Evolutionary conservation across 2,888 invertebrate species (phyloP).

Genomic region (Patella ulyssiponensis): DNA sequence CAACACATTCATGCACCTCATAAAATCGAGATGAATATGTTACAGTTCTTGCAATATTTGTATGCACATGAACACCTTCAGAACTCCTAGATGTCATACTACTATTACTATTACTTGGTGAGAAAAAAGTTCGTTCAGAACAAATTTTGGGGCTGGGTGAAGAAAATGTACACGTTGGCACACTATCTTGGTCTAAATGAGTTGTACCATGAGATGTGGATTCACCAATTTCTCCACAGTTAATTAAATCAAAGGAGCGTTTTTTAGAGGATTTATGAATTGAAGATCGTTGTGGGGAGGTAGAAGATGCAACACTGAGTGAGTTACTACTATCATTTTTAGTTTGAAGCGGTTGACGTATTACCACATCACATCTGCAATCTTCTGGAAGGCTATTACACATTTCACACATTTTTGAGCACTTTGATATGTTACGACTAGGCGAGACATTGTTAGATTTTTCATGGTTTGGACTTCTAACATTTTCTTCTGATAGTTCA

Average conservation of each 20-base stretch:
- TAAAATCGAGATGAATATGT: conserved; percentile 69
- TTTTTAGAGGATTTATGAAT: neutral
- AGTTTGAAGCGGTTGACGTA: neutral
- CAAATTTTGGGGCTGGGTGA: conserved; percentile 31
- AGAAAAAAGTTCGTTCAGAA: conserved; percentile 62
- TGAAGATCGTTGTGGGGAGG: neutral
- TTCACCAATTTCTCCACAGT: neutral
- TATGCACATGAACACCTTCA: conserved; percentile 67
- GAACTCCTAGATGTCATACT: conserved; percentile 53
- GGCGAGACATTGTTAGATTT: neutral
- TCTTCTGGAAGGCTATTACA: conserved; percentile 15
- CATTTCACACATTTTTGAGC: conserved; percentile 21
- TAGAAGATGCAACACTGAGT: neutral
- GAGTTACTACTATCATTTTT: neutral
- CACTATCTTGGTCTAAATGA: neutral
- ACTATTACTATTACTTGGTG: conserved; percentile 61
- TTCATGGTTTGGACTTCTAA: conserved; percentile 1
- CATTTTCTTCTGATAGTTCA: neutral
- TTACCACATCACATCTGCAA: neutral
- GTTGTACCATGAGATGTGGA: neutral
- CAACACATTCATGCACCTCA: conserved; percentile 55
- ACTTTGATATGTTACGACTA: conserved; percentile 11
- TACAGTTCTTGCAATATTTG: conserved; percentile 68
- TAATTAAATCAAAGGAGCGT: neutral
- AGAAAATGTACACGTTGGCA: neutral